Evolutionary conservation across 2,113 vertebrate species (phyloP).

Genomic region (Gambusia holbrooki): DNA sequence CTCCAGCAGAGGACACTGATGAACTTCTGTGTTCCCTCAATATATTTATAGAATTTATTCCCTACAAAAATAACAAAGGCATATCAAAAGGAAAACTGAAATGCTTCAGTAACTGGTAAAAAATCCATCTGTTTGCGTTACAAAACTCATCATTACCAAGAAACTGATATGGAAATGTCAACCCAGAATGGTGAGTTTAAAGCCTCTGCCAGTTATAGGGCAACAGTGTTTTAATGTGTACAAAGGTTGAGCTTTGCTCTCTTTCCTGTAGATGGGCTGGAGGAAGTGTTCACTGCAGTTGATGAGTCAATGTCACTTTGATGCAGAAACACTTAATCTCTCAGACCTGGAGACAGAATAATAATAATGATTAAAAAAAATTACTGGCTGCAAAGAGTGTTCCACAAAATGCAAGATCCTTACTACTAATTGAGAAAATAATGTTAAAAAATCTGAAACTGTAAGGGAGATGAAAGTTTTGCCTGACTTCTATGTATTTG

Average conservation of each 20-base stretch:
- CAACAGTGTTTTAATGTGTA: neutral
- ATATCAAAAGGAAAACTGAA: conserved; percentile 35
- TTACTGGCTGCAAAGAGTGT: too few species aligned
- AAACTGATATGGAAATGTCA: conserved; percentile 59
- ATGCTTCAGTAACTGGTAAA: conserved; percentile 30
- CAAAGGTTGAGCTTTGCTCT: conserved; percentile 2
- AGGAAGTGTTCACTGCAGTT: conserved; percentile 68
- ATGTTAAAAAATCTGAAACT: too few species aligned
- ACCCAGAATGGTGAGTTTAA: conserved; percentile 32
- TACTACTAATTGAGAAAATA: too few species aligned
- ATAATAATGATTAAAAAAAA: too few species aligned
- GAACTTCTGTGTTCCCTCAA: conserved; percentile 57
- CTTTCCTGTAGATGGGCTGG: conserved; percentile 50
- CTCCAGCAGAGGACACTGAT: neutral
- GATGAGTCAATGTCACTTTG: conserved; percentile 61
- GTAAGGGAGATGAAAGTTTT: too few species aligned
- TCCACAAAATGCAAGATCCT: too few species aligned
- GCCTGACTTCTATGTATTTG: too few species aligned
- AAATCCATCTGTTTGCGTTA: conserved; percentile 32
- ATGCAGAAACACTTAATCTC: conserved; percentile 49
- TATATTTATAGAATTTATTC: neutral
- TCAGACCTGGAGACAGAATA: neutral
- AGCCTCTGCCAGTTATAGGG: conserved; percentile 29
- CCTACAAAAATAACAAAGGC: conserved; percentile 30
- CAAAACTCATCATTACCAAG: conserved; percentile 41